phyloP scores from a whole-genome alignment of 2,113 vertebrate genomes.

The Polypterus bichir region DNA sequence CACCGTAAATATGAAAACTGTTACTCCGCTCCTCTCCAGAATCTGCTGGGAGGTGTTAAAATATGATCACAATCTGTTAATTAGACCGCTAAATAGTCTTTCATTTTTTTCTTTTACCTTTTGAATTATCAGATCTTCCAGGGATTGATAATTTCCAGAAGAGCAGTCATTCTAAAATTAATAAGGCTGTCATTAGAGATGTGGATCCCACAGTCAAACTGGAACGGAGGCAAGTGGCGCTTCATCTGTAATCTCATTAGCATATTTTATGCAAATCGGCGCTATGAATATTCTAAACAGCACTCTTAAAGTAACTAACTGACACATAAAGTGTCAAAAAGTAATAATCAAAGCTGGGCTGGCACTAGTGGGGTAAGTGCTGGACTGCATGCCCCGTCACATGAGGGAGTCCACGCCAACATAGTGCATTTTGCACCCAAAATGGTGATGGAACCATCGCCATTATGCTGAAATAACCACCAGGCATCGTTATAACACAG shows the following conservation, averaged over 20 bases:
- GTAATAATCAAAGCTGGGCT: too few relatives aligned
- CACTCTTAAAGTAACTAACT: too few relatives aligned
- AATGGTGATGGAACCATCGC: too few relatives aligned
- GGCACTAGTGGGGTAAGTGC: too few relatives aligned
- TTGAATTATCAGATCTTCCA: conserved; percentile 30
- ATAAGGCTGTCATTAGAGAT: conserved; percentile 34
- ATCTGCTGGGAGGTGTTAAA: conserved; percentile 29
- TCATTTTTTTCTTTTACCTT: conserved; percentile 19
- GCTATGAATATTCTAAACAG: too few relatives aligned
- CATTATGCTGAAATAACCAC: too few relatives aligned
- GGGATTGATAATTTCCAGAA: conserved; percentile 39
- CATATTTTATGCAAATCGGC: conserved; percentile 34
- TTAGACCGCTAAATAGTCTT: conserved; percentile 33
- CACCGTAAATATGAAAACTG: conserved; percentile 53
- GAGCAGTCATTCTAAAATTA: conserved; percentile 39
- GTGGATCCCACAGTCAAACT: conserved; percentile 22
- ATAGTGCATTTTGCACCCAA: too few relatives aligned
- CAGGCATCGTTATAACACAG: too few relatives aligned
- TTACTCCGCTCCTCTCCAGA: conserved; percentile 25
- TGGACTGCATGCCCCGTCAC: too few relatives aligned
- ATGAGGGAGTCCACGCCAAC: too few relatives aligned
- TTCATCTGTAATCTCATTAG: conserved; percentile 32
- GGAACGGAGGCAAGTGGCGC: conserved; percentile 17
- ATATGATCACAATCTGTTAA: conserved; percentile 37
- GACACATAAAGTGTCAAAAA: too few relatives aligned